phyloP scores from a whole-genome alignment of 1,140 invertebrate species.

The Lamellibrachia luymesi region DNA sequence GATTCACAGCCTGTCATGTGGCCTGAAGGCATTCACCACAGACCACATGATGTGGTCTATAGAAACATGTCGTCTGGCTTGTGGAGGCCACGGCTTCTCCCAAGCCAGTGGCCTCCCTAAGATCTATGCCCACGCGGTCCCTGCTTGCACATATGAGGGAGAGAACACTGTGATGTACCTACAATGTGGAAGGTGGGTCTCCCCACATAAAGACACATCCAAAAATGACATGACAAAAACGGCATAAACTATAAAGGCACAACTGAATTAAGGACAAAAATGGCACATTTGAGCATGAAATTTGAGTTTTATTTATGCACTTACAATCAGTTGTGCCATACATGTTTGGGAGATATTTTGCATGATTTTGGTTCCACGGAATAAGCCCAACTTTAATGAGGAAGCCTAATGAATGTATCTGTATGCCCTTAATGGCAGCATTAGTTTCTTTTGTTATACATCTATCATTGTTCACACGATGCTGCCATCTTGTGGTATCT shows the following conservation, averaged over 20 bases:
- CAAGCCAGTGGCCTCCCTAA: slow-evolving; percentile 78
- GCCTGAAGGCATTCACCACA: slow-evolving; percentile 83
- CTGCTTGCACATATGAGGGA: slow-evolving; percentile 90
- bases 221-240: no score
- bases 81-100: slow-evolving; percentile 93
- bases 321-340: not conserved
- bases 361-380: no score
- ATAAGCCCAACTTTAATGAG: not conserved
- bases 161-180: slow-evolving; percentile 89
- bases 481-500: no score
- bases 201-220: not conserved
- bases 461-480: no score
- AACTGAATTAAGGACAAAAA: no score
- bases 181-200: slow-evolving; percentile 75
- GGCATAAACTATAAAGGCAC: no score
- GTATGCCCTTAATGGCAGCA: no score
- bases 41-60: slow-evolving; percentile 71
- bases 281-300: no score
- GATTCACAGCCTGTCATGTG: slow-evolving; percentile 84
- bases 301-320: no score
- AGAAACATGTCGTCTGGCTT: slow-evolving; percentile 77
- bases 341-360: no score
- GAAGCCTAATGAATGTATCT: no score
- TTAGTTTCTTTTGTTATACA: no score
- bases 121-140: slow-evolving; percentile 77